Percentiles rank a stretch among this genome's conserved stretches.
These are phyloP conservation scores for Andrena hattorfiana DNA, from an alignment of 2,888 invertebrate species.

Conservation along the genomic window DNA sequence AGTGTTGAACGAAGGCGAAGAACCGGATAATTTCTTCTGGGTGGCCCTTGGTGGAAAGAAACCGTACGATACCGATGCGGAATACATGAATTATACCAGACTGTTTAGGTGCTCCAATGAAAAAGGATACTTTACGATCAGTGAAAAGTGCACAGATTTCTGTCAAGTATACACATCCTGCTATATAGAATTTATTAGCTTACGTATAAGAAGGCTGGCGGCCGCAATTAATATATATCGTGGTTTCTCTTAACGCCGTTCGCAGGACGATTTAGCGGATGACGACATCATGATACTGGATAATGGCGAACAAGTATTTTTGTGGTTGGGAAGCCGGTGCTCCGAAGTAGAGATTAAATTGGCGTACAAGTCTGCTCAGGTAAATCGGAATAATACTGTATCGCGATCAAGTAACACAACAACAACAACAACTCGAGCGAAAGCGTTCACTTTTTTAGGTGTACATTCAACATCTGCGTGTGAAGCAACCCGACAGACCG, in stretches of 20 bases:
- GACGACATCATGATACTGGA: slow-evolving; percentile 99
- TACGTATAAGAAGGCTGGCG: neutral
- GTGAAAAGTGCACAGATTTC: slow-evolving; percentile 99
- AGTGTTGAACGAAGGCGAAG: slow-evolving; percentile 96
- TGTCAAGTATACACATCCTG: slow-evolving; percentile 90
- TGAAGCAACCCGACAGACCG: slow-evolving; percentile 95
- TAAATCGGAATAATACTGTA: slow-evolving; percentile 81
- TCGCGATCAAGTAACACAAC: neutral
- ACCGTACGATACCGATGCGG: slow-evolving; percentile 94
- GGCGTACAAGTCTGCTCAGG: slow-evolving; percentile 99
- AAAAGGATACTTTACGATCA: slow-evolving; percentile 99
- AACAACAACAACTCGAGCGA: neutral
- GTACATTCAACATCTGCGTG: slow-evolving; percentile 98
- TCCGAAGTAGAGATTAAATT: slow-evolving; percentile 99
- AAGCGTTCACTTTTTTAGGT: slow-evolving; percentile 88
- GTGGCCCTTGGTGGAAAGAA: slow-evolving; percentile 96
- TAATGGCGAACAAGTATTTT: slow-evolving; percentile 98
- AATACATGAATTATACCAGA: slow-evolving; percentile 96
- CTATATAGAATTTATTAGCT: neutral
- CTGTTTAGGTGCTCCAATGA: slow-evolving; percentile 99
- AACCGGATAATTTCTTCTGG: slow-evolving; percentile 99
- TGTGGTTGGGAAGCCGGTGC: slow-evolving; percentile 98
- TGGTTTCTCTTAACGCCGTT: neutral
- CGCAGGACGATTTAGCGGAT: slow-evolving; percentile 98
- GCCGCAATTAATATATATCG: neutral